These are phyloP conservation scores for Bombus superbus DNA, from an alignment of 1,140 invertebrate species.

Conservation along the genomic window DNA sequence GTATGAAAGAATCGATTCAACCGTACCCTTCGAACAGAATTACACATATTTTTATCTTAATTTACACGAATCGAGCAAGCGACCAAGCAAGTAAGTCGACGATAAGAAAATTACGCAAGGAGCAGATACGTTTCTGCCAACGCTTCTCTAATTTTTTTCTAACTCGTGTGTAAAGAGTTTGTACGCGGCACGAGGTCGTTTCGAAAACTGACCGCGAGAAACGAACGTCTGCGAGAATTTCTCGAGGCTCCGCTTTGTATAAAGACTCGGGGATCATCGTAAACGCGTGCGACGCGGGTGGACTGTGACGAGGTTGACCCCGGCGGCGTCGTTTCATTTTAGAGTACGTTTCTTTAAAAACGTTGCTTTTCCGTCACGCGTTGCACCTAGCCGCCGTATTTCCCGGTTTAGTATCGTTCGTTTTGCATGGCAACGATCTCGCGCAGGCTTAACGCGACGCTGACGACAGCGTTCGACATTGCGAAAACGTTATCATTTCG, in stretches of 20 bases:
- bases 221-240: conserved; percentile 7
- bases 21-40: too few relatives aligned
- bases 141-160: not conserved
- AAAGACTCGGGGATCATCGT: conserved; percentile 31
- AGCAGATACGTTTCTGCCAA: not conserved
- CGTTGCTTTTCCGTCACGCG: conserved; percentile 33
- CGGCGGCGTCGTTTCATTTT: conserved; percentile 51
- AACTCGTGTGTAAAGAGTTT: not conserved
- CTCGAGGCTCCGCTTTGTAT: not conserved
- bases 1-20: not conserved
- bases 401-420: conserved; percentile 40
- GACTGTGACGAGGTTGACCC: conserved; percentile 42
- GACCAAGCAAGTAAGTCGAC: too few relatives aligned
- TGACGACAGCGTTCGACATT: not conserved
- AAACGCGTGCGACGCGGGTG: conserved; percentile 42
- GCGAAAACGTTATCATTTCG: not conserved
- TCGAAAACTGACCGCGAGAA: not conserved
- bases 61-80: too few relatives aligned
- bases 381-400: conserved; percentile 9
- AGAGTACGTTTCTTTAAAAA: conserved; percentile 62
- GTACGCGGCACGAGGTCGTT: not conserved
- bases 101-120: not conserved
- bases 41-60: too few relatives aligned
- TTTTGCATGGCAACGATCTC: conserved; percentile 51
- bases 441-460: not conserved